Evolutionary conservation across 1,140 invertebrate species (phyloP).

Genomic region (Nymphalis io): DNA sequence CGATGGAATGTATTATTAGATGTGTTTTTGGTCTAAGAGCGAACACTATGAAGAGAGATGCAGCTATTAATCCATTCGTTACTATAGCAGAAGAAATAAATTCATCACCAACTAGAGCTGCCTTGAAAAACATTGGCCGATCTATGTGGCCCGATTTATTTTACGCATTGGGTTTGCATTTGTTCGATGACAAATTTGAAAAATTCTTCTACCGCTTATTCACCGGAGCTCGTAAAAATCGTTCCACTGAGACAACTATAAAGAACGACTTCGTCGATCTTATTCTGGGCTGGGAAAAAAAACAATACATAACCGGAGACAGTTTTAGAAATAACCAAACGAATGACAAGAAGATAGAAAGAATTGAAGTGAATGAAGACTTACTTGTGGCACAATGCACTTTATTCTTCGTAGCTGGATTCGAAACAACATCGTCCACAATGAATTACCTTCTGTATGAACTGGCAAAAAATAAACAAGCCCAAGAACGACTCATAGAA

Average conservation of each 20-base stretch:
- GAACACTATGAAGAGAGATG: slow-evolving; percentile 32
- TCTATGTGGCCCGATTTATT: slow-evolving; percentile 46
- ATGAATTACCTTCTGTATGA: slow-evolving; percentile 40
- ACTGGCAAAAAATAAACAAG: slow-evolving; percentile 35
- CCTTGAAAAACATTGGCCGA: slow-evolving; percentile 30
- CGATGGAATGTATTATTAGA: slow-evolving; percentile 41
- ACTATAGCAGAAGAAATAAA: slow-evolving; percentile 39
- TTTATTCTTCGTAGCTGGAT: slow-evolving; percentile 42
- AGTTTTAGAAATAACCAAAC: slow-evolving; percentile 29
- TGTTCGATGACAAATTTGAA: slow-evolving; percentile 38
- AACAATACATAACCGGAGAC: slow-evolving; percentile 27
- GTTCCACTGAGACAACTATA: slow-evolving; percentile 18
- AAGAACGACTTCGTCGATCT: slow-evolving; percentile 41
- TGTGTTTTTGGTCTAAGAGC: slow-evolving; percentile 45
- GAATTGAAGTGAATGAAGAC: slow-evolving; percentile 34
- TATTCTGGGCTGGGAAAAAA: slow-evolving; percentile 38
- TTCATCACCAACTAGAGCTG: slow-evolving; percentile 26
- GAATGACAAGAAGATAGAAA: slow-evolving; percentile 21
- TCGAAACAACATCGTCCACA: slow-evolving; percentile 43
- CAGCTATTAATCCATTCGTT: slow-evolving; percentile 35
- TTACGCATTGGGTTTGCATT: slow-evolving; percentile 34
- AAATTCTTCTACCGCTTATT: slow-evolving; percentile 32
- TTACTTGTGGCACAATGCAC: slow-evolving; percentile 37
- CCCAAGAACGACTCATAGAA: slow-evolving; percentile 32
- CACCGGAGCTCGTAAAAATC: slow-evolving; percentile 30